These are phyloP conservation scores for Euura saliciscinereae DNA, from an alignment of 1,140 invertebrate genomes.

Conservation along the genomic window DNA sequence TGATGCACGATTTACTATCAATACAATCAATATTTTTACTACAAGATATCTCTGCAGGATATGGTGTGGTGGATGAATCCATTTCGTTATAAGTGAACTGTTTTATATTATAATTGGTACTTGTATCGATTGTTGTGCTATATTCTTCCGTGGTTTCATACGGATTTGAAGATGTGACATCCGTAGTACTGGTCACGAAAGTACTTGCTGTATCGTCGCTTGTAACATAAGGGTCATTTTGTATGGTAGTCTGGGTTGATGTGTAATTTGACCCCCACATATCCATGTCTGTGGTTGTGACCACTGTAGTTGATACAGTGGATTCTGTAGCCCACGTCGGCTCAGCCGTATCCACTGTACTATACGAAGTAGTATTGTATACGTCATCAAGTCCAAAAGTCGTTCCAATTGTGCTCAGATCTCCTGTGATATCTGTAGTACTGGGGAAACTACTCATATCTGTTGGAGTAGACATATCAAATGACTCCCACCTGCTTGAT, in stretches of 20 bases:
- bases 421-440: neutral
- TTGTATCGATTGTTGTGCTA: no score
- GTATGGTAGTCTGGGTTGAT: neutral
- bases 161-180: no score
- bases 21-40: constrained; percentile 56
- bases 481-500: no score
- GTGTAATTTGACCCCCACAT: neutral
- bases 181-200: neutral
- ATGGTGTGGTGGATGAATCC: neutral
- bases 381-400: constrained; percentile 2
- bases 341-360: constrained; percentile 1
- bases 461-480: no score
- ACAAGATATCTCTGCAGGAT: constrained; percentile 31
- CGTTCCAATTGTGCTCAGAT: neutral
- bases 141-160: no score
- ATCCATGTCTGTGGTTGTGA: constrained; percentile 1
- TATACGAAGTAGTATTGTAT: neutral
- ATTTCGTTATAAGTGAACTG: no score
- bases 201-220: neutral
- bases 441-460: no score
- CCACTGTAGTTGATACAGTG: neutral
- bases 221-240: neutral
- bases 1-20: constrained; percentile 61
- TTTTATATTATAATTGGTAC: no score
- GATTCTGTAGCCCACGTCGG: constrained; percentile 1